These are phyloP conservation scores for Pseudopipra pipra DNA, from an alignment of 2,113 vertebrate genomes.

Conservation along the genomic window DNA sequence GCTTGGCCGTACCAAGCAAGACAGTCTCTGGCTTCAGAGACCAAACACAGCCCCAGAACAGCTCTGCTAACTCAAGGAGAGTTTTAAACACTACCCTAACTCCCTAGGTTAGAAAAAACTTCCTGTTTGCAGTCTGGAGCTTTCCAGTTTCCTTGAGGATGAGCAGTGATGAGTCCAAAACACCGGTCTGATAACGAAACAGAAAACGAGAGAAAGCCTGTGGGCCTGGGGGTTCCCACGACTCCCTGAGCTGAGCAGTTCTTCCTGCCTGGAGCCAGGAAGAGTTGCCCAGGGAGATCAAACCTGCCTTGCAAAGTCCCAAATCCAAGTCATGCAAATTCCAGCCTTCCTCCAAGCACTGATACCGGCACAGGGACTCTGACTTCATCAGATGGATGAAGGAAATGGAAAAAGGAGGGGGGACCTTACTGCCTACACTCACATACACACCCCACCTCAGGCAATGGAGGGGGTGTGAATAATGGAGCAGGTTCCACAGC, in stretches of 20 bases:
- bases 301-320: slow-evolving; percentile 50
- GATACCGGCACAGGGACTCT: slow-evolving; percentile 33
- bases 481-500: slow-evolving; percentile 53
- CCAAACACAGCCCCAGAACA: neutral
- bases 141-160: neutral
- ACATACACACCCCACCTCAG: slow-evolving; percentile 27
- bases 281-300: slow-evolving; percentile 13
- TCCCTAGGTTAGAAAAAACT: neutral
- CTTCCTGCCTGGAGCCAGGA: slow-evolving; percentile 11
- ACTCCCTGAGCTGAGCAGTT: neutral
- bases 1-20: rapidly evolving
- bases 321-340: slow-evolving; percentile 51
- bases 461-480: slow-evolving; percentile 56
- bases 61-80: neutral
- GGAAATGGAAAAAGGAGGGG: slow-evolving; percentile 43
- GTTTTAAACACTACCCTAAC: neutral
- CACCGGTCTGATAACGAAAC: neutral
- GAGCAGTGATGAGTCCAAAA: neutral
- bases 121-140: neutral
- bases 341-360: slow-evolving; percentile 44
- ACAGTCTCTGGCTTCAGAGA: neutral
- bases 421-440: slow-evolving; percentile 40
- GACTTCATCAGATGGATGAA: slow-evolving; percentile 48
- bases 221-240: slow-evolving; percentile 34
- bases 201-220: neutral